These are phyloP conservation scores for Melanotaenia boesemani DNA, from an alignment of 2,797 vertebrate genomes.

Conservation along the genomic window DNA sequence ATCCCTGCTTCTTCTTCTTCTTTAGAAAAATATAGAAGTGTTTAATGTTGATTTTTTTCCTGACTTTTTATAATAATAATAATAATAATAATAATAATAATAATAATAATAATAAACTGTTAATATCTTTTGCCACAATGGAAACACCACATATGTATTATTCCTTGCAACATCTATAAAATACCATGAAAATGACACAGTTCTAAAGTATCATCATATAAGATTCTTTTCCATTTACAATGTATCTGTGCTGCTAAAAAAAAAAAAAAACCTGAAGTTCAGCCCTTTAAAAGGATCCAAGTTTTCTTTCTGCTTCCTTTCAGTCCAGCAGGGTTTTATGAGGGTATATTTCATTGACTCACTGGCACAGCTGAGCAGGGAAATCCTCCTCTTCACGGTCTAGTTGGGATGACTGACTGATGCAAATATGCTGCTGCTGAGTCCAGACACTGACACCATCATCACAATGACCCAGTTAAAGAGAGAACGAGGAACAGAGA, in stretches of 20 bases:
- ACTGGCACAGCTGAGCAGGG: constrained; percentile 80
- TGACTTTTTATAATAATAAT: not conserved
- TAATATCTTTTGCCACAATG: not conserved
- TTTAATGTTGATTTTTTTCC: not conserved
- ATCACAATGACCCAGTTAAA: constrained; percentile 77
- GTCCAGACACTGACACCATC: constrained; percentile 81
- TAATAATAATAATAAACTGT: not conserved
- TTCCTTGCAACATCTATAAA: constrained; percentile 24
- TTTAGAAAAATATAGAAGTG: not conserved
- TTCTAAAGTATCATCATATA: constrained; percentile 29
- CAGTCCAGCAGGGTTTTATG: constrained; percentile 67
- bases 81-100: not conserved
- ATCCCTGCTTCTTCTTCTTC: not conserved
- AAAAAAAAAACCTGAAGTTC: constrained; percentile 60
- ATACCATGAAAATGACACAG: constrained; percentile 15
- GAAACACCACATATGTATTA: not conserved
- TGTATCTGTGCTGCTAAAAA: constrained; percentile 54
- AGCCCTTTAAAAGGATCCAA: constrained; percentile 68
- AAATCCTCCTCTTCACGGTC: constrained; percentile 83
- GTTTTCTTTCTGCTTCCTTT: constrained; percentile 64
- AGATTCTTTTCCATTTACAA: constrained; percentile 49
- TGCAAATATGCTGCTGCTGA: constrained; percentile 82
- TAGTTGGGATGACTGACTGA: constrained; percentile 83
- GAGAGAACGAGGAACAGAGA: constrained; percentile 11
- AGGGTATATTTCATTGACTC: constrained; percentile 80